Conservation (phyloP, 2,888 invertebrate genomes). For the Pandemis heparana region DNA sequence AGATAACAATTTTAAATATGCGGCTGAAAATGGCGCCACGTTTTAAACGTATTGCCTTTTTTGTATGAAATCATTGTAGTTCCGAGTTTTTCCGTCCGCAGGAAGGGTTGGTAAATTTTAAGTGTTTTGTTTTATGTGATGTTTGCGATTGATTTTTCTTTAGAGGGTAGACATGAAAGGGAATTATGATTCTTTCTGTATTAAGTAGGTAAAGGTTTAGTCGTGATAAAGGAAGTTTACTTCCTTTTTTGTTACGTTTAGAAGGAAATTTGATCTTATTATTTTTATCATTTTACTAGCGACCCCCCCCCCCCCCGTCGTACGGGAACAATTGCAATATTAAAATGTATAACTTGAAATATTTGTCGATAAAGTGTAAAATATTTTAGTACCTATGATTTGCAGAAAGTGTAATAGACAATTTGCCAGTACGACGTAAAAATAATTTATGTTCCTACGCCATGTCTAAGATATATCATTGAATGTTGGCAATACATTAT, state of each 20-base stretch:
- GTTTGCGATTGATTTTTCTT: conserved; percentile 7
- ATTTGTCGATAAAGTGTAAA: no score
- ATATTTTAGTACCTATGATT: no score
- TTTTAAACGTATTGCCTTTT: not conserved
- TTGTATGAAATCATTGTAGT: not conserved
- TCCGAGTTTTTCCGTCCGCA: not conserved
- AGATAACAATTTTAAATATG: not conserved
- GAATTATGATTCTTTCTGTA: not conserved
- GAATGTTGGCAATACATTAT: not conserved
- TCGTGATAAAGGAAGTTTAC: not conserved
- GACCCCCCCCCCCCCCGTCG: not conserved
- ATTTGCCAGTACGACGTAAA: no score
- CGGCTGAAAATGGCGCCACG: conserved; percentile 2
- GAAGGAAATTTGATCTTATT: not conserved
- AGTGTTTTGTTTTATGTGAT: conserved; percentile 6
- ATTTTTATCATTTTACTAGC: not conserved
- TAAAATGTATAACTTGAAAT: no score
- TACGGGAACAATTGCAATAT: not conserved
- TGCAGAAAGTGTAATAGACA: no score
- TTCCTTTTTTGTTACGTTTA: not conserved
- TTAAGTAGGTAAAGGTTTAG: conserved; percentile 5
- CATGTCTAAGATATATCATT: not conserved
- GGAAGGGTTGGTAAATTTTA: not conserved
- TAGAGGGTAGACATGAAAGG: conserved; percentile 7
- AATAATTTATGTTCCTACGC: not conserved